Percentiles rank a stretch among this genome's conserved stretches.
Evolutionary conservation across 2,888 invertebrate genomes (phyloP).

Genomic region (Helleia helle): DNA sequence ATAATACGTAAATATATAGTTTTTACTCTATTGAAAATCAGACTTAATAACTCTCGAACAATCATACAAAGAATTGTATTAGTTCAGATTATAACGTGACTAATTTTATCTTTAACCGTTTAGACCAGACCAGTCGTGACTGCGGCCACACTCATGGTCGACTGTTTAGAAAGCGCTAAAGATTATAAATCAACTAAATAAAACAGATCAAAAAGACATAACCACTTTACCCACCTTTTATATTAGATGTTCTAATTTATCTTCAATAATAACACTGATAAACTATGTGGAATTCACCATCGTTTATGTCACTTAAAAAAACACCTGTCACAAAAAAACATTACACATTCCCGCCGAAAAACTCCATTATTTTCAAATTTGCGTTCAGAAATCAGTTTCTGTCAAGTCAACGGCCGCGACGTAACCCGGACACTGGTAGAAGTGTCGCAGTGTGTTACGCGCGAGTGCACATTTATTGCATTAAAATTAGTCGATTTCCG

Average conservation of each 20-base stretch:
- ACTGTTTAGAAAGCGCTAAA: slow-evolving; percentile 63
- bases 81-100: slow-evolving; percentile 17
- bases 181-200: slow-evolving; percentile 39
- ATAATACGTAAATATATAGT: too few relatives aligned
- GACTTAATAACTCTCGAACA: too few relatives aligned
- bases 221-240: slow-evolving; percentile 49
- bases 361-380: slow-evolving; percentile 42
- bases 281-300: slow-evolving; percentile 64
- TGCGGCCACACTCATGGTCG: slow-evolving; percentile 63
- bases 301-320: slow-evolving; percentile 51
- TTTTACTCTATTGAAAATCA: too few relatives aligned
- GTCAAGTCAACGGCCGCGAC: slow-evolving; percentile 59
- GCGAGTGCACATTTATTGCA: slow-evolving; percentile 53
- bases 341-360: slow-evolving; percentile 56
- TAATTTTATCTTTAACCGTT: slow-evolving; percentile 38
- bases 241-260: slow-evolving; percentile 31
- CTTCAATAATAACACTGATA: slow-evolving; percentile 35
- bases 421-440: slow-evolving; percentile 57
- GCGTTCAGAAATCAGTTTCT: slow-evolving; percentile 36
- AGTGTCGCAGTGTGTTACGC: slow-evolving; percentile 50
- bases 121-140: slow-evolving; percentile 46
- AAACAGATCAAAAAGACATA: slow-evolving; percentile 29
- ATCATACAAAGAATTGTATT: not conserved
- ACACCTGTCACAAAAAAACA: slow-evolving; percentile 52
- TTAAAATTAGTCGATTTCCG: slow-evolving; percentile 39